A percentile compares a stretch with the other conserved stretches of the same genome.
phyloP scores from a whole-genome alignment of 2,797 vertebrate genomes.

The Numenius phaeopus region DNA sequence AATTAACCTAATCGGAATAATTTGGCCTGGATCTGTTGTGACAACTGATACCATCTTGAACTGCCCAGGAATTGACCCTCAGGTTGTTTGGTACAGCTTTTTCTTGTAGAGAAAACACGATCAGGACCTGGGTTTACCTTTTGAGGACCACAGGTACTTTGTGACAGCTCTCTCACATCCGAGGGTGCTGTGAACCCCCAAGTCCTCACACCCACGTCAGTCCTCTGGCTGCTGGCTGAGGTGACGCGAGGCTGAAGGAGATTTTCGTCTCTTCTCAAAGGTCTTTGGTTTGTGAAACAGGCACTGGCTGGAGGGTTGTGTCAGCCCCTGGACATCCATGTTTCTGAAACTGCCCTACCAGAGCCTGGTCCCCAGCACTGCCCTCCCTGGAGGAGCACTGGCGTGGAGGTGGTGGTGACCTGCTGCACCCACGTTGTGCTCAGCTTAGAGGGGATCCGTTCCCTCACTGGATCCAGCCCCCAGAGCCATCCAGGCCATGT shows the following conservation, averaged over 20 bases:
- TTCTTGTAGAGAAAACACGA: rapidly evolving
- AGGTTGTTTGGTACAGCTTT: rapidly evolving
- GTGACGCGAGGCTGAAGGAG: background rate
- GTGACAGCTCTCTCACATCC: background rate
- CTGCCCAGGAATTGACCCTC: background rate
- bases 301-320: background rate
- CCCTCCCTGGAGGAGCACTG: background rate
- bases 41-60: background rate
- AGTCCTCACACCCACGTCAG: background rate
- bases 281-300: background rate
- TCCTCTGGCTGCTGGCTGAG: background rate
- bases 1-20: no score
- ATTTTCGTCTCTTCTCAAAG: background rate
- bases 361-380: background rate
- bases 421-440: background rate
- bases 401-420: background rate
- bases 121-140: background rate
- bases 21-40: background rate
- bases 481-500: background rate
- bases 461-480: background rate
- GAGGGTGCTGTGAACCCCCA: background rate
- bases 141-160: background rate
- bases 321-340: rapidly evolving
- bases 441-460: background rate
- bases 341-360: background rate